Conservation (phyloP, 2,888 invertebrate genomes). For the Tortrix viridana region DNA sequence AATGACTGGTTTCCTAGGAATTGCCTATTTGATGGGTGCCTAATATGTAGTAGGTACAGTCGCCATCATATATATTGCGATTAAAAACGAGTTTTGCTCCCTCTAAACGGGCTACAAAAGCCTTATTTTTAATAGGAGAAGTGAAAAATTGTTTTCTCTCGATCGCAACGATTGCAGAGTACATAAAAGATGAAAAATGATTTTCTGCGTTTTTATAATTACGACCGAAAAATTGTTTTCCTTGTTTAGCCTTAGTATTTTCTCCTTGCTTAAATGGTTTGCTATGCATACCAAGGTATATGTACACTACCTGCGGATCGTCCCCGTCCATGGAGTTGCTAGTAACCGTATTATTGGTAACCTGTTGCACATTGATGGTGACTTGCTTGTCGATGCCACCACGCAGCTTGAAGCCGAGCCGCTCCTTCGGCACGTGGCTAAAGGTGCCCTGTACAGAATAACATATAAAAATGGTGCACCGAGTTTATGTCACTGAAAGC, state of each 20-base stretch:
- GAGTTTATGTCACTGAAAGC: too few relatives aligned
- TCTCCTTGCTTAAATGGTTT: neutral
- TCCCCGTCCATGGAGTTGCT: constrained; percentile 55
- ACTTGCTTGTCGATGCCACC: constrained; percentile 95
- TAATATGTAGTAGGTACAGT: too few relatives aligned
- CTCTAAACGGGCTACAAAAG: too few relatives aligned
- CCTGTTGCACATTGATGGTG: constrained; percentile 93
- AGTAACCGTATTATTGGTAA: constrained; percentile 77
- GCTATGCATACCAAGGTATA: neutral
- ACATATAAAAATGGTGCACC: neutral
- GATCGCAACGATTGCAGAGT: too few relatives aligned
- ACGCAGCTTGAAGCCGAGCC: constrained; percentile 92
- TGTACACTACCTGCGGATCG: constrained; percentile 65
- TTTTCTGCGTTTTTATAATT: too few relatives aligned
- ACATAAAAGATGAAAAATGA: too few relatives aligned
- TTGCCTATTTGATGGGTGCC: too few relatives aligned
- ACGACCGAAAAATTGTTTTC: neutral
- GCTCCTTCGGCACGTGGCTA: constrained; percentile 93
- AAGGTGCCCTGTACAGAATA: constrained; percentile 86
- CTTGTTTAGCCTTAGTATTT: neutral
- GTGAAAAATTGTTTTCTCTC: too few relatives aligned
- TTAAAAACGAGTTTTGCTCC: too few relatives aligned
- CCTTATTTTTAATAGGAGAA: too few relatives aligned
- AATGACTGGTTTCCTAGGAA: too few relatives aligned
- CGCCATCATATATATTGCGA: too few relatives aligned